Conservation (phyloP, 2,888 invertebrate species). For the Tetropium fuscum region DNA sequence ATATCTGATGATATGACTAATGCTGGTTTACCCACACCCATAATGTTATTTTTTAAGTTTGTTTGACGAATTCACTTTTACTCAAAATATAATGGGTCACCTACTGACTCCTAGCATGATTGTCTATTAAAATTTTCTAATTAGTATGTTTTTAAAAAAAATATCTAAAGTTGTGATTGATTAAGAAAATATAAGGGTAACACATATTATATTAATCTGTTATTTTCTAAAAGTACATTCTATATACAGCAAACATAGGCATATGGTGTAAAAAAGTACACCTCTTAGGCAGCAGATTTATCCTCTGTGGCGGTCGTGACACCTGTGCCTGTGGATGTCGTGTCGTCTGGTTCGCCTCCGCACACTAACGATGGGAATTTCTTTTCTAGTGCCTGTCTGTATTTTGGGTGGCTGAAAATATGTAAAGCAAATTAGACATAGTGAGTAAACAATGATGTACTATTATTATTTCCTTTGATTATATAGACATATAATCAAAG, state of each 20-base stretch:
- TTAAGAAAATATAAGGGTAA: no score
- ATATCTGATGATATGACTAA: no score
- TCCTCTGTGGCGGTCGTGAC: slow-evolving; percentile 76
- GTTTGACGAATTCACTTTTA: no score
- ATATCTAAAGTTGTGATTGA: no score
- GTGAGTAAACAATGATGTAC: background rate
- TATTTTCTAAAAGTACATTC: slow-evolving; percentile 39
- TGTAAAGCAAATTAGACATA: background rate
- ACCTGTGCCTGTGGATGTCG: slow-evolving; percentile 76
- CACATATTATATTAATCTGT: background rate
- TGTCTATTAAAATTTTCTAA: no score
- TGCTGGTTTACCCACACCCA: no score
- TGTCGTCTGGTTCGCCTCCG: slow-evolving; percentile 71
- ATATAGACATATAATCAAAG: no score
- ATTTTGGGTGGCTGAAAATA: slow-evolving; percentile 78
- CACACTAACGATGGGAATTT: slow-evolving; percentile 83
- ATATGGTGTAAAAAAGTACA: slow-evolving; percentile 12
- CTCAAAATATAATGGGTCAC: no score
- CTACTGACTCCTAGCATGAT: no score
- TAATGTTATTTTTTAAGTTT: no score
- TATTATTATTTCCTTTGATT: no score
- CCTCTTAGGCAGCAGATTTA: slow-evolving; percentile 71
- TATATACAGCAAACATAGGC: slow-evolving; percentile 35
- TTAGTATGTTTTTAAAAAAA: no score
- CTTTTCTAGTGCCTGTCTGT: slow-evolving; percentile 80